Evolutionary conservation across 1,140 invertebrate species (phyloP), one percentile per base, ranked within the genome.

Genomic region (Caenorhabditis remanei): DNA sequence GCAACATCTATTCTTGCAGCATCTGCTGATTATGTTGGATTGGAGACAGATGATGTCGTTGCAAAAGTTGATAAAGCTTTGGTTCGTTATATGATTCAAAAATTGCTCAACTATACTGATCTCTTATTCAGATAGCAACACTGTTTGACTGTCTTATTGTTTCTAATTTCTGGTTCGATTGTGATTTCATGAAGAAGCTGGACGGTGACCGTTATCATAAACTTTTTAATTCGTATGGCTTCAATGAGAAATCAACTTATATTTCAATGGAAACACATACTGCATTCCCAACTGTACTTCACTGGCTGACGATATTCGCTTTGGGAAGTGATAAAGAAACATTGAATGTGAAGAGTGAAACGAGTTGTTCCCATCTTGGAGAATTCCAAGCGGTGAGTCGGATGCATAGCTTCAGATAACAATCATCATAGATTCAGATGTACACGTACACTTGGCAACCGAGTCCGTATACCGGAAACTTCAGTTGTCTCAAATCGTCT

Each of bases 241-340:
- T 24, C n/a, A 79, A 79, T 24, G 32, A 79, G 24, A 79, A 79
- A 50, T 79, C 71, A 11, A 79, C 71, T 4, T 79, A 79, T 53
- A 79, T 79, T 79, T 79, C 71, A 48, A 79, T 79, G 71, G 71
- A 79, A 79, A 21, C 71, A 11, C 71, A 79, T 14, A 79, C 71
- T 13, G 71, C 71, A 24, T 79, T 79, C n/a, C 71, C 71, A 0
- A 79, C 46, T 4, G 71, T 79, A 8, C 71, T 79, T n/a, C 71
- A 79, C 14, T 79, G 71, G 71, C 21, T 79, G 8, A 50, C 71
- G 13, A 79, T 79, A 8, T 79, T 79, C 21, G 71, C 71, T 50
- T 24, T 79, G 71, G 71, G 71, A 43, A 79, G 71, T 79, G 71
- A 79, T n/a, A 79, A 79, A 50, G 71, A 79, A n/a, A 79, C 71